These are phyloP conservation scores for Sceloporus undulatus DNA, from an alignment of 2,113 vertebrate species.

Conservation along the genomic window DNA sequence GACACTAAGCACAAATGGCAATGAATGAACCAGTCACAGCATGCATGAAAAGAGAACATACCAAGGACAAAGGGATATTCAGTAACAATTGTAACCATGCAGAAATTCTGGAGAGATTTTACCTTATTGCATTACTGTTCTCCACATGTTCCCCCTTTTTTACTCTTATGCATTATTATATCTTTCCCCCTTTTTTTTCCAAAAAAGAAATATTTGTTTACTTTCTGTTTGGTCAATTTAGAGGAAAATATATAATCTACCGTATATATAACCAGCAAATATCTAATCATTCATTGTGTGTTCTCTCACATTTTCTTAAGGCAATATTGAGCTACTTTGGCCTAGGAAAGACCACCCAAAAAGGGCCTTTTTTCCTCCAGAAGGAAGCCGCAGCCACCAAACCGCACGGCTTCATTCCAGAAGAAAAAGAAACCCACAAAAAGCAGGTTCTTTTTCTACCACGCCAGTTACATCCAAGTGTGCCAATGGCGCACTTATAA, in stretches of 20 bases:
- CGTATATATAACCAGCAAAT: background rate
- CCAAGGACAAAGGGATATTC: constrained; percentile 47
- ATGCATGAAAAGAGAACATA: constrained; percentile 32
- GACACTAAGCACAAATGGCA: constrained; percentile 20
- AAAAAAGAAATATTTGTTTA: constrained; percentile 10
- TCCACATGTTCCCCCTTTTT: background rate
- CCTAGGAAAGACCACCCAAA: too few species aligned
- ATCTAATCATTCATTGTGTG: background rate
- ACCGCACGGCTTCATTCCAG: too few species aligned
- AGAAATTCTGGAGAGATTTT: constrained; percentile 20
- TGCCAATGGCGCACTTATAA: too few species aligned
- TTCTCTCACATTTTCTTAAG: background rate
- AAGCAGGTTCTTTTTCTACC: too few species aligned
- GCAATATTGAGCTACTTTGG: too few species aligned
- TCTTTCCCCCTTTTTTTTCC: constrained; percentile 28
- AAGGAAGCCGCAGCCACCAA: too few species aligned
- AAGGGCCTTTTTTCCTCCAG: too few species aligned
- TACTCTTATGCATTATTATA: background rate
- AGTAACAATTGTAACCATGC: constrained; percentile 38
- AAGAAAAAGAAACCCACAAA: too few species aligned
- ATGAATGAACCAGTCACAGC: constrained; percentile 32
- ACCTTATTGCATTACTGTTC: constrained; percentile 1
- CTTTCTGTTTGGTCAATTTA: background rate
- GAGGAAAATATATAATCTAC: background rate
- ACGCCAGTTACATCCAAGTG: too few species aligned